Base-by-base conservation (phyloP, 2,888 invertebrate species). In the Leptinotarsa peninsularis region DNA sequence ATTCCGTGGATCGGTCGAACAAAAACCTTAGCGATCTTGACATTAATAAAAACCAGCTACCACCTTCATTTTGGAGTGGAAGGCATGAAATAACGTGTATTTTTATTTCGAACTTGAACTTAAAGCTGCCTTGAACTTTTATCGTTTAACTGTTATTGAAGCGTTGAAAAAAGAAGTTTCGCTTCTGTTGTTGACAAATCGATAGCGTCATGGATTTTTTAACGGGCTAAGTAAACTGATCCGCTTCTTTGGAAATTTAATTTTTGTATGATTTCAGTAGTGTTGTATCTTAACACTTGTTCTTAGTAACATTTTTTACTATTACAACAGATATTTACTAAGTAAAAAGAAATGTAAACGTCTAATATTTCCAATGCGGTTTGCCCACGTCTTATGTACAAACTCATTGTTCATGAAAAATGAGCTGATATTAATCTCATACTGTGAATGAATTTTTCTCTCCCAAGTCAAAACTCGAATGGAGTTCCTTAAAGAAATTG, bases 121-220 rank as follows among this genome's bases (percentile, higher is more conserved):
- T 17, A 43, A 63, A 63, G n/a, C 10, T 2, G 15, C 63, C 63
- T 63, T 63, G 63, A 63, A 33, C 63, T 63, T 63, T 43, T 63
- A 63, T 27, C 43, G 10, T 63, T n/a, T 27, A 33, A 63, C 43
- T 60, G 72, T 72, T 75, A 72, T 73, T 71, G 49, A 50, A 49
- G 33, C 15, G 27, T 56, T 54, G 71, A 70, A 73, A 73, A 73
- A 73, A 76, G 71, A 73, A 73, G 71, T 71, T 73, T 66, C 66
- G 15, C 33, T 70, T 71, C 71, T 60, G 17, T 54, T 10, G 43
- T 33, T 63, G 43, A 43, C 60, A 69, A 74, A 74, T 74, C 74
- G 71, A 76, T 76, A 68, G 71, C 71, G 68, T 74, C 71, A 74
- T 76, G 58, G 58, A 58, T 23, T 73, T 68, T 77, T 77, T 75